phyloP scores from a whole-genome alignment of 2,113 vertebrate species.

The Barnardius zonarius region DNA sequence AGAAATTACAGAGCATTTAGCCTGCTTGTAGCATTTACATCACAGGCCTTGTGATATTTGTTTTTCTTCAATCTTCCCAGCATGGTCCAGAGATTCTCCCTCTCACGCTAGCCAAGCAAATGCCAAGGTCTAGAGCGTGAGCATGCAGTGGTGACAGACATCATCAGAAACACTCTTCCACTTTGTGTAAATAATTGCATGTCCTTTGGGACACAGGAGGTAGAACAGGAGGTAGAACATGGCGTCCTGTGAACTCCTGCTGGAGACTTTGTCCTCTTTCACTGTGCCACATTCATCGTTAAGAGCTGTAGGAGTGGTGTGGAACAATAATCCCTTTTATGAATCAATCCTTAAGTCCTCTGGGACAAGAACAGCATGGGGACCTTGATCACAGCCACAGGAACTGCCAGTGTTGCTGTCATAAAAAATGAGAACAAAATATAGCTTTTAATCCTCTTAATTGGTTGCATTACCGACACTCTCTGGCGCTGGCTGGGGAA shows the following conservation, averaged over 20 bases:
- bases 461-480: constrained; percentile 11
- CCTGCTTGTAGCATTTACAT: not conserved
- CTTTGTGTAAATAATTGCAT: not conserved
- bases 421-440: not conserved
- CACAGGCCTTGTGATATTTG: not conserved
- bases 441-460: constrained; percentile 46
- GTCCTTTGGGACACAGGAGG: not conserved
- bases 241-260: not conserved
- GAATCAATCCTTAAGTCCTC: not conserved
- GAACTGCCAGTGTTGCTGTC: not conserved
- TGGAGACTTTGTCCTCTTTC: not conserved
- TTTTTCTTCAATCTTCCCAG: not conserved
- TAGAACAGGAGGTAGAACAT: not conserved
- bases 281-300: fast-evolving
- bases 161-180: fast-evolving
- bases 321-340: not conserved
- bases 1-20: not conserved
- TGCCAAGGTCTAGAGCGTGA: not conserved
- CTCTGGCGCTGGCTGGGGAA: not conserved
- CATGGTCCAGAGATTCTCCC: not conserved
- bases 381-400: not conserved
- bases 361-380: not conserved
- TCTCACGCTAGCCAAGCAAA: not conserved
- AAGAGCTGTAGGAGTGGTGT: not conserved
- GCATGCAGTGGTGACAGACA: fast-evolving